Conservation (phyloP, 92 coral and sea anemone genomes). For the Metridium senile region DNA sequence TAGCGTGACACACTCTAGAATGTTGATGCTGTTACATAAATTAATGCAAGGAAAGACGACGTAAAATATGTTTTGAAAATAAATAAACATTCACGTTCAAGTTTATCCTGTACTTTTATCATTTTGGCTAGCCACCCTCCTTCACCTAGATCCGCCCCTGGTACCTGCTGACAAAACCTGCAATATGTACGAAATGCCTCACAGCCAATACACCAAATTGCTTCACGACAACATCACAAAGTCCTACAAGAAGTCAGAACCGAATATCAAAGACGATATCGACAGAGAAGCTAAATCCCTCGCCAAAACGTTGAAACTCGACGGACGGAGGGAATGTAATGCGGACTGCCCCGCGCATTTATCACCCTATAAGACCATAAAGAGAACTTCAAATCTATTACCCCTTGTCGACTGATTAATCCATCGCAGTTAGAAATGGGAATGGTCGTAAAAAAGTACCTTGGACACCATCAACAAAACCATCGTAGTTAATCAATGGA, state of each 20-base stretch:
- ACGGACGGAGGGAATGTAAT: background rate
- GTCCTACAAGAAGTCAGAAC: background rate
- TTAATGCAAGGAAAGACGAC: no score
- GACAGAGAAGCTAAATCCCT: conserved; percentile 1
- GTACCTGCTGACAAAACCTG: conserved; percentile 9
- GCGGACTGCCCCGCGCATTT: background rate
- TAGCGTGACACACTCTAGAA: no score
- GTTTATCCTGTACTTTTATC: no score
- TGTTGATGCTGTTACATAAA: no score
- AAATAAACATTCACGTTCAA: no score
- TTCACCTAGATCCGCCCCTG: no score
- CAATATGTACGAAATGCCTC: conserved; percentile 9
- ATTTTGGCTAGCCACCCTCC: no score
- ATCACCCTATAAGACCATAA: background rate
- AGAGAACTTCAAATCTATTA: background rate
- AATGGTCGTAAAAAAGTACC: background rate
- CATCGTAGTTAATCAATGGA: conserved; percentile 21
- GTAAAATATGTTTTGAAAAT: no score
- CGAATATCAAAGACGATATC: background rate
- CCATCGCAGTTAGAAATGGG: background rate
- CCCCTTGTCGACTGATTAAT: conserved; percentile 11
- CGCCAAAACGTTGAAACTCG: background rate
- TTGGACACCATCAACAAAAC: conserved; percentile 31
- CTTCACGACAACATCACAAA: conserved; percentile 9
- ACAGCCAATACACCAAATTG: conserved; percentile 4